Evolutionary conservation across 2,797 vertebrate species (phyloP), one percentile per base, ranked within the genome.

Genomic region (Catostomus latipinnis): DNA sequence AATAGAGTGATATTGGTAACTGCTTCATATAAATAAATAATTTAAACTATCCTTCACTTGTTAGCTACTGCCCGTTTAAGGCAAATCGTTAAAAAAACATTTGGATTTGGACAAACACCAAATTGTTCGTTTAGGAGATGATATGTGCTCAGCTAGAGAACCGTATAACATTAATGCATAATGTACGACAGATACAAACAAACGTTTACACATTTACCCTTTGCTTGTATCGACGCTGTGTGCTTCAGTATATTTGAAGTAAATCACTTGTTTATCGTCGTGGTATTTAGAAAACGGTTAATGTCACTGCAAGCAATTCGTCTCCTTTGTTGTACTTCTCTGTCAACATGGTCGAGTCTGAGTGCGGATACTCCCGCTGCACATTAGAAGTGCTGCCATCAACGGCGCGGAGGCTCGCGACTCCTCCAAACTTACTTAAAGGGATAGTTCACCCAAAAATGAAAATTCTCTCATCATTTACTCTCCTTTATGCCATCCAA

Each of bases 331-430:
- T 93, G 90, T 93, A 90, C 91, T 91, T 34, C 34, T 86, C 75
- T 91, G 88, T 92, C 91, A 94, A 93, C 90, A 94, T 93, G 93
- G 92, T 91, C 91, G 91, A 34, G 67, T 52, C 45, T 78, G 34
- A 3, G 54, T 83, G 34, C 71, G 74, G 34, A 34, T 34, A 34
- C 2, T 34, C 34, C 34, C 34, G 83, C 87, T 90, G 87, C 8
- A 57, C 45, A 1, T 6, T 3, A 50, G 11, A 61, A 58, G 75
- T 81, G 4, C 85, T 56, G 88, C 90, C 92, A 2, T 79, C 92
- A 86, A 18, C 81, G 2, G 90, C 0, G 62, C 12, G 65, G 78
- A 63, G 48, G 76, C 52, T 6, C 0, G 8, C 0, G 22, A 13
- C 8, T 1, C 66, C 6, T 34, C 34, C 34, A 34, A 34, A 34